A percentile compares a stretch with the other conserved stretches of the same genome.
Conservation (phyloP, 2,888 invertebrate species). For the Ennomos fuscantarius region DNA sequence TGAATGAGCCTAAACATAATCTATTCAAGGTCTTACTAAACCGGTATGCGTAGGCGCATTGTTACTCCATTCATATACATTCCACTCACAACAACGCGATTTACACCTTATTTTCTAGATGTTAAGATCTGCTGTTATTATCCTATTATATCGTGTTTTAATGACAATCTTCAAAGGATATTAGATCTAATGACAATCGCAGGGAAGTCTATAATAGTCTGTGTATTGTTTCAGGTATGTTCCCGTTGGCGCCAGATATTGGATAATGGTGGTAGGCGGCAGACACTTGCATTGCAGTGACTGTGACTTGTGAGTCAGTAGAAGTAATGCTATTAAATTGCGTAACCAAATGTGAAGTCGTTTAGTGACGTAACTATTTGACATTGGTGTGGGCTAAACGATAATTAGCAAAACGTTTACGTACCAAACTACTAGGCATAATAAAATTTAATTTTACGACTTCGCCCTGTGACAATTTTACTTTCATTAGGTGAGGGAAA, state of each 20-base stretch:
- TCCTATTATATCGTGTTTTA: neutral
- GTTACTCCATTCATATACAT: slow-evolving; percentile 53
- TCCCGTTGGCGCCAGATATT: slow-evolving; percentile 45
- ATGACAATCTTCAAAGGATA: neutral
- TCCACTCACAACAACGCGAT: slow-evolving; percentile 7
- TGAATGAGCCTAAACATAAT: slow-evolving; percentile 40
- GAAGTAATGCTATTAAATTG: slow-evolving; percentile 39
- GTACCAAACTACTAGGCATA: neutral
- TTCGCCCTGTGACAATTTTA: too few species aligned
- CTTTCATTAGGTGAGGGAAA: too few species aligned
- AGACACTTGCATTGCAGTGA: slow-evolving; percentile 46
- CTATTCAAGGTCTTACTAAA: slow-evolving; percentile 50
- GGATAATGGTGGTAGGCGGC: slow-evolving; percentile 59
- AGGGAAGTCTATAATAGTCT: slow-evolving; percentile 5
- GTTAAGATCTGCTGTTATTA: slow-evolving; percentile 3
- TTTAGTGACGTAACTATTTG: slow-evolving; percentile 16
- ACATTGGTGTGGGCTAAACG: slow-evolving; percentile 15
- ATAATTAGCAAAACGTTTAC: slow-evolving; percentile 9
- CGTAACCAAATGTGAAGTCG: slow-evolving; percentile 26
- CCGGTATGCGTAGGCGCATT: slow-evolving; percentile 56
- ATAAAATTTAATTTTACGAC: too few species aligned
- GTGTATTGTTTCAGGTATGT: slow-evolving; percentile 19
- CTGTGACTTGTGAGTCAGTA: slow-evolving; percentile 46
- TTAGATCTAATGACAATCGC: neutral
- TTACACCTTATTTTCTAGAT: neutral